Evolutionary conservation across 2,797 vertebrate genomes (phyloP).

Genomic region (Sciaenops ocellatus): DNA sequence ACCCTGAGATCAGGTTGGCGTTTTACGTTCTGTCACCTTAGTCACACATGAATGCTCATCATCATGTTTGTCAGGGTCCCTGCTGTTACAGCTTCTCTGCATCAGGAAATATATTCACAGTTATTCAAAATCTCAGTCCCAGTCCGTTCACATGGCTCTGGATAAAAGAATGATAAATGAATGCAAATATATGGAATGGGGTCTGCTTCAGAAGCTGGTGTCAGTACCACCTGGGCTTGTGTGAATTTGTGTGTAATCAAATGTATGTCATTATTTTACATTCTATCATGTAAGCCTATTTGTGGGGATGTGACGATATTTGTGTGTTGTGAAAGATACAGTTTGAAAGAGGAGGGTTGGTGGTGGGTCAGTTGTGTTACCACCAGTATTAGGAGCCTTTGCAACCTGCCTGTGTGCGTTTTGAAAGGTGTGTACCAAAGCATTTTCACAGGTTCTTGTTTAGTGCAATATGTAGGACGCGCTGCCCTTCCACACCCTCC

Average conservation of each 20-base stretch:
- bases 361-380: neutral
- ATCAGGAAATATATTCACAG: slow-evolving; percentile 57
- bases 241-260: slow-evolving; percentile 48
- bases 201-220: slow-evolving; percentile 74
- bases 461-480: slow-evolving; percentile 60
- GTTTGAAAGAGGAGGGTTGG: neutral
- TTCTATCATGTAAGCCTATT: slow-evolving; percentile 19
- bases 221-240: slow-evolving; percentile 58
- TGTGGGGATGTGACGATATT: neutral
- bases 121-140: slow-evolving; percentile 51
- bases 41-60: slow-evolving; percentile 29
- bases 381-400: slow-evolving; percentile 12
- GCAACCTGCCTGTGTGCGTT: slow-evolving; percentile 14
- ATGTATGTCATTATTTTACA: slow-evolving; percentile 50
- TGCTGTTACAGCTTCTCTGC: slow-evolving; percentile 28
- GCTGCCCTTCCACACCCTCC: slow-evolving; percentile 64
- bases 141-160: slow-evolving; percentile 53
- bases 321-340: slow-evolving; percentile 4
- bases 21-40: slow-evolving; percentile 16
- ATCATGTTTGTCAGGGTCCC: slow-evolving; percentile 12
- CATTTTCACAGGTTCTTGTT: slow-evolving; percentile 57
- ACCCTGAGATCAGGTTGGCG: slow-evolving; percentile 11
- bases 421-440: slow-evolving; percentile 44
- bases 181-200: slow-evolving; percentile 86
- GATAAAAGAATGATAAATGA: slow-evolving; percentile 77